These are phyloP conservation scores for Eumeta japonica DNA, from an alignment of 1,140 invertebrate genomes.

Conservation along the genomic window DNA sequence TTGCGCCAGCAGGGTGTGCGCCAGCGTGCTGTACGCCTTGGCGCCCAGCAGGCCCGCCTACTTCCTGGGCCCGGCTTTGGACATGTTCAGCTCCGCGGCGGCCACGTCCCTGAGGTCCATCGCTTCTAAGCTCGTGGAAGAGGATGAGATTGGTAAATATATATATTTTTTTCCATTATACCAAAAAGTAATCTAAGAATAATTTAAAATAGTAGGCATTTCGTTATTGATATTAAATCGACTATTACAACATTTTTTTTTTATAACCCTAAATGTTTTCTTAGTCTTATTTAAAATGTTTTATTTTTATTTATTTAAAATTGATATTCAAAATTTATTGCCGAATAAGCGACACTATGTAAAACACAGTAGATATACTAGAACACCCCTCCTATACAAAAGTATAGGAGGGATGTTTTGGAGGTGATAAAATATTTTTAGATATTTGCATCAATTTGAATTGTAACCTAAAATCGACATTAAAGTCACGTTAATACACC, in stretches of 20 bases:
- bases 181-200: not conserved
- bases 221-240: no score
- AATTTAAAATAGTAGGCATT: no score
- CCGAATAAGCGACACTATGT: no score
- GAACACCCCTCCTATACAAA: no score
- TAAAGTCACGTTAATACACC: not conserved
- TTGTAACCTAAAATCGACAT: not conserved
- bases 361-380: no score
- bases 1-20: constrained; percentile 48
- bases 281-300: not conserved
- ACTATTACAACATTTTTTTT: not conserved
- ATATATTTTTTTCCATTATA: constrained; percentile 6
- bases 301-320: constrained; percentile 1
- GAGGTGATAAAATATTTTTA: not conserved
- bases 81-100: constrained; percentile 59
- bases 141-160: constrained; percentile 55
- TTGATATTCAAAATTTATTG: no score
- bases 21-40: constrained; percentile 46
- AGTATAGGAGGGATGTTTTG: no score
- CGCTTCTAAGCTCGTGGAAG: constrained; percentile 60
- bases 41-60: constrained; percentile 42
- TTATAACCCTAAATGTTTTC: not conserved
- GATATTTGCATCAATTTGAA: not conserved
- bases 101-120: constrained; percentile 60
- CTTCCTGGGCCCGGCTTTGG: constrained; percentile 56